phyloP scores from a whole-genome alignment of 2,113 vertebrate genomes.

The Lamprotornis superbus region DNA sequence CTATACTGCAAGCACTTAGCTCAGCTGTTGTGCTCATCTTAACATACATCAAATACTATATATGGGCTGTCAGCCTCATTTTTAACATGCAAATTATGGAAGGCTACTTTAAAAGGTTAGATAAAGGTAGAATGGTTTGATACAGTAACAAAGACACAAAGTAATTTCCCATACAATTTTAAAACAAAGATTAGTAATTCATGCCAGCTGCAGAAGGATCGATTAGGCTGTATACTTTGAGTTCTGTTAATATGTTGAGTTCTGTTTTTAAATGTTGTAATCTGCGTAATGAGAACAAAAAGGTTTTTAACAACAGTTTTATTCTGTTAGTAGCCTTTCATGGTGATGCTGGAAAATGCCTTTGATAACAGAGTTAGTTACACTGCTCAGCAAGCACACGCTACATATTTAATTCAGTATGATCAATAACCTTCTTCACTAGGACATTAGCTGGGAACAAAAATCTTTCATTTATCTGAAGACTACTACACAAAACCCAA shows the following conservation, averaged over 20 bases:
- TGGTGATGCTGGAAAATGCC: neutral
- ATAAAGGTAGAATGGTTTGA: neutral
- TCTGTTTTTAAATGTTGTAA: neutral
- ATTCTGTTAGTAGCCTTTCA: neutral
- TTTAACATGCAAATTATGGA: neutral
- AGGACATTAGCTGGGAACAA: neutral
- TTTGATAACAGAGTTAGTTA: neutral
- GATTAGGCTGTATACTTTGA: neutral
- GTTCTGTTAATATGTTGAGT: neutral
- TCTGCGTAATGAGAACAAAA: neutral
- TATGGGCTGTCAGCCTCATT: neutral
- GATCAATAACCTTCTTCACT: neutral
- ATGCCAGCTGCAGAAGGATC: neutral
- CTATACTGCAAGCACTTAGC: neutral
- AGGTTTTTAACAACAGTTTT: neutral
- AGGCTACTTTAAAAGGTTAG: neutral
- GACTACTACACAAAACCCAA: neutral
- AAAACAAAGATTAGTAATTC: neutral
- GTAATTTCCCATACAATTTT: neutral
- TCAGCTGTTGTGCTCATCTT: neutral
- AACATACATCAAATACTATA: neutral
- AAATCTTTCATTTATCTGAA: neutral
- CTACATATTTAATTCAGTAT: neutral
- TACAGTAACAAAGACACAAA: neutral
- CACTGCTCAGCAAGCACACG: neutral